A percentile compares a stretch with the other conserved stretches of the same genome.
phyloP scores from a whole-genome alignment of 2,888 invertebrate genomes.

The Brenthis hecate region DNA sequence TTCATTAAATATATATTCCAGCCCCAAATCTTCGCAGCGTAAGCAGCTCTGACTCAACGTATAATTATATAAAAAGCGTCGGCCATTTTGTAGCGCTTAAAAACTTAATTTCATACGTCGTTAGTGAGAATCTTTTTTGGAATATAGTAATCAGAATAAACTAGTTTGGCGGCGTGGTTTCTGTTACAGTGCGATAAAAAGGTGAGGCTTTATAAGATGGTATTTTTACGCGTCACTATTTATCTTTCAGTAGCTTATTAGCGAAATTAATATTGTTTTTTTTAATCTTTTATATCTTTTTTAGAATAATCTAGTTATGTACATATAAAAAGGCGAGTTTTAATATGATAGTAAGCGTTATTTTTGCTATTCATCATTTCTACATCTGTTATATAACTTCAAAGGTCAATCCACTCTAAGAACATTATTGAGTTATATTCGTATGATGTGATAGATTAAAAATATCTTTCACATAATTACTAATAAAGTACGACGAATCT shows the following conservation, averaged over 20 bases:
- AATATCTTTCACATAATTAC: too few species aligned
- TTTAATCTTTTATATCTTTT: too few species aligned
- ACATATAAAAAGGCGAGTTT: too few species aligned
- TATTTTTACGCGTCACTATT: conserved; percentile 2
- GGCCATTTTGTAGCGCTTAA: conserved; percentile 59
- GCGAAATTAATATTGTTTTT: too few species aligned
- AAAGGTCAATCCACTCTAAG: too few species aligned
- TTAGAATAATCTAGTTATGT: too few species aligned
- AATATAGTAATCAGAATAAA: conserved; percentile 44
- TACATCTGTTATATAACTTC: too few species aligned
- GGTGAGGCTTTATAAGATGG: conserved; percentile 11
- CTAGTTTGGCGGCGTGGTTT: conserved; percentile 28
- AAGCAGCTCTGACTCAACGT: conserved; percentile 47
- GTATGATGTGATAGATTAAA: too few species aligned
- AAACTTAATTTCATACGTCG: conserved; percentile 64
- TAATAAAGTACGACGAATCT: too few species aligned
- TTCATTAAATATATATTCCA: neutral
- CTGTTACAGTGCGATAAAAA: conserved; percentile 10
- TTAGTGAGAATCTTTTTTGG: conserved; percentile 51
- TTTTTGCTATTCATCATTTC: too few species aligned
- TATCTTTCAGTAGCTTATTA: neutral
- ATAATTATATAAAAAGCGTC: conserved; percentile 53
- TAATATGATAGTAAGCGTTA: too few species aligned
- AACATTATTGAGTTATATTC: too few species aligned
- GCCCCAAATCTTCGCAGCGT: conserved; percentile 7